Percentiles rank a stretch among this genome's conserved stretches.
Evolutionary conservation across 2,797 vertebrate genomes (phyloP).

Genomic region (Simalia tracyae): DNA sequence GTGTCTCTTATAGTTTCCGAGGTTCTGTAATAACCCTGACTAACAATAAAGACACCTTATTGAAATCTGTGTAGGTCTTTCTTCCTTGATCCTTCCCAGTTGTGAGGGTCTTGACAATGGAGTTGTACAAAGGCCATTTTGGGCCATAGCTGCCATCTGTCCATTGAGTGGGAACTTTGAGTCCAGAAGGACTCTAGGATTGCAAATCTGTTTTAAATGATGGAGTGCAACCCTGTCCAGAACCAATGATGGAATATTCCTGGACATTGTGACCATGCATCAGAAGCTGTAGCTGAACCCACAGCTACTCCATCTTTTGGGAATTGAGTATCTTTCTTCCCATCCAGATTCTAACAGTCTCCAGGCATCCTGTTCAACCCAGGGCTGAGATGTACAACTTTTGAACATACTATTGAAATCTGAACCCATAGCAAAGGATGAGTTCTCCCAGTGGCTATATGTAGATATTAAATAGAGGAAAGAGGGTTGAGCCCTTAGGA

Average conservation of each 20-base stretch:
- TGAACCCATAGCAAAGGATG: neutral
- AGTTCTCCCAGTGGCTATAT: neutral
- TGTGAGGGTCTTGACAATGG: neutral
- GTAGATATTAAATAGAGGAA: neutral
- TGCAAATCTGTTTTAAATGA: neutral
- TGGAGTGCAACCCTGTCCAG: neutral
- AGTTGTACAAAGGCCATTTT: neutral
- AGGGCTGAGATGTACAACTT: neutral
- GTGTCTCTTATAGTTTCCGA: neutral
- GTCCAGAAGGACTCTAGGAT: neutral
- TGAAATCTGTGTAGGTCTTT: neutral
- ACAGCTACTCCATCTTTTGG: neutral
- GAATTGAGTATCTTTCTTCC: neutral
- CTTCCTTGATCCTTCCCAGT: neutral
- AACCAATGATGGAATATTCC: neutral
- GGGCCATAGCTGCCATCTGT: neutral
- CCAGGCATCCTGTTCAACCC: neutral
- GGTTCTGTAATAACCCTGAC: neutral
- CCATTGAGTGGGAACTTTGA: neutral
- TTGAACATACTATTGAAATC: neutral
- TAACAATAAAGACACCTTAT: neutral
- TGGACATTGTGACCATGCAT: neutral
- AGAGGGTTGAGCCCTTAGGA: neutral
- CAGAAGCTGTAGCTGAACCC: neutral
- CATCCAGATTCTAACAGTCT: neutral